Percentiles rank a stretch among this genome's conserved stretches.
phyloP scores from a whole-genome alignment of 1,140 invertebrate genomes.

The Agraylea sexmaculata region DNA sequence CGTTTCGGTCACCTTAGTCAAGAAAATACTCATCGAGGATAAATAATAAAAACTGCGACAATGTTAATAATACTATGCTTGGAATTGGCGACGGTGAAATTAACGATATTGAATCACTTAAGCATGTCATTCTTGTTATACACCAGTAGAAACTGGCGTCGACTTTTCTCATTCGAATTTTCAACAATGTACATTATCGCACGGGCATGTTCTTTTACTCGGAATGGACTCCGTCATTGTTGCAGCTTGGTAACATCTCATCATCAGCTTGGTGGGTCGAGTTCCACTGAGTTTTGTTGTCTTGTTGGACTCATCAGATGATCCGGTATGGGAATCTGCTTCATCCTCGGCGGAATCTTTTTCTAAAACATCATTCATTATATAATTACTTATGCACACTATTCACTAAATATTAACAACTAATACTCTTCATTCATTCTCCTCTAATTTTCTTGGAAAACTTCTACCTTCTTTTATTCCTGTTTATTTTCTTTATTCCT shows the following conservation, averaged over 20 bases:
- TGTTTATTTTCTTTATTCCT: background rate
- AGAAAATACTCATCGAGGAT: too few relatives aligned
- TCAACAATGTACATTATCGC: too few relatives aligned
- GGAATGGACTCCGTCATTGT: background rate
- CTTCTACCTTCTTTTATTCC: background rate
- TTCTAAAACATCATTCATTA: constrained; percentile 54
- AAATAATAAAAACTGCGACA: too few relatives aligned
- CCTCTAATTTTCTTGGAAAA: background rate
- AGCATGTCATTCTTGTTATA: too few relatives aligned
- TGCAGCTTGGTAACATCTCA: too few relatives aligned
- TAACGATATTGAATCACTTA: too few relatives aligned
- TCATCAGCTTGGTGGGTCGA: constrained; percentile 36
- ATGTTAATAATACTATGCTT: too few relatives aligned
- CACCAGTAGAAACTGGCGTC: too few relatives aligned
- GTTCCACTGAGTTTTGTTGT: constrained; percentile 35
- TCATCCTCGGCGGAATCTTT: constrained; percentile 60
- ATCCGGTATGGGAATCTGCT: constrained; percentile 60
- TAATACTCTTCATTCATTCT: constrained; percentile 3
- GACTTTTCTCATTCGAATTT: too few relatives aligned
- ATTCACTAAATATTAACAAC: constrained; percentile 3
- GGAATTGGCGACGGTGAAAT: too few relatives aligned
- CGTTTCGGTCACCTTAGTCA: too few relatives aligned
- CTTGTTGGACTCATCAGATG: constrained; percentile 52
- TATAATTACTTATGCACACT: constrained; percentile 23
- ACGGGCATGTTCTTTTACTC: background rate